Percentiles rank a stretch among this genome's conserved stretches.
phyloP scores from a whole-genome alignment of 2,113 vertebrate genomes.

The Pteropus alecto region DNA sequence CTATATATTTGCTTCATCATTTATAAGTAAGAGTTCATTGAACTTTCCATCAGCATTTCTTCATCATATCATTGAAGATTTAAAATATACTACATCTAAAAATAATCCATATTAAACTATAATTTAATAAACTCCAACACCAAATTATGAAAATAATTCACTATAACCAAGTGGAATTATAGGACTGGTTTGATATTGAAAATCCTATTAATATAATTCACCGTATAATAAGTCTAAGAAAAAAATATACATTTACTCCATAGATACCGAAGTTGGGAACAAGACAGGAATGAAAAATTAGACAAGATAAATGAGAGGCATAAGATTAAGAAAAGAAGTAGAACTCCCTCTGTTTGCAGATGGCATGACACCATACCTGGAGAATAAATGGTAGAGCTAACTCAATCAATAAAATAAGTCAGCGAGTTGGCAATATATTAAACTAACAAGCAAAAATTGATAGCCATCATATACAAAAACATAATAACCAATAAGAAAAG shows the following conservation, averaged over 20 bases:
- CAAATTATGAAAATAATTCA: background rate
- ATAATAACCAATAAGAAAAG: background rate
- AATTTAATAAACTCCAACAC: background rate
- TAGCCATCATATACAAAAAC: background rate
- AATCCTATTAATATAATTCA: background rate
- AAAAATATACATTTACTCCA: background rate
- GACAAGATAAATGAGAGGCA: background rate
- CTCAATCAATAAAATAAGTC: background rate
- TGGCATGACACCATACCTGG: background rate
- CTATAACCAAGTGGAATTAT: background rate
- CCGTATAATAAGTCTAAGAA: background rate
- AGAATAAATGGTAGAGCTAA: background rate
- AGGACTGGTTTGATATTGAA: background rate
- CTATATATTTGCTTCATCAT: background rate
- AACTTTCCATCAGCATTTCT: background rate
- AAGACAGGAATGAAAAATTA: background rate
- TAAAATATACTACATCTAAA: background rate
- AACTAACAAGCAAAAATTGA: background rate
- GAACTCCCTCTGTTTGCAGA: background rate
- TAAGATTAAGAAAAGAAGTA: constrained; percentile 3
- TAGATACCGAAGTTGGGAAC: background rate
- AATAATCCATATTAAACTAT: background rate
- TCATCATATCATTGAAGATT: background rate
- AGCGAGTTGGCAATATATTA: background rate
- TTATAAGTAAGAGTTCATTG: background rate